Evolutionary conservation across 2,888 invertebrate genomes (phyloP), one percentile per base, ranked within the genome.

Genomic region (Agonopterix heracliana): DNA sequence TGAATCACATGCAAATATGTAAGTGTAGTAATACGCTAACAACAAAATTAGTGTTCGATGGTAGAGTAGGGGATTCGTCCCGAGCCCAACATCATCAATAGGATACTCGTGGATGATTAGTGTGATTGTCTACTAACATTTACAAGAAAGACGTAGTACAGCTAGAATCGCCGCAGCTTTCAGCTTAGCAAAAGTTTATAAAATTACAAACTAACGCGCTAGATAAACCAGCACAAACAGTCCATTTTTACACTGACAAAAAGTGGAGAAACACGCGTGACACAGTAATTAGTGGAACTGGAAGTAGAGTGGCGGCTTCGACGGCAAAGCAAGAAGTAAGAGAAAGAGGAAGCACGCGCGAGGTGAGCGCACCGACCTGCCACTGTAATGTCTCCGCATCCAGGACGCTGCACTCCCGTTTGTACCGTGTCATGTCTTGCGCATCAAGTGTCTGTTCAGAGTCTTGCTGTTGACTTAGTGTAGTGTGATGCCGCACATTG

Each of bases 401-500:
- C 57, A 46, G 60, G 61, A 53, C 55, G 60, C 58, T 61, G 61
- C 67, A 64, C 63, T 64, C 67, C 77, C 75, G 81, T 84, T 84
- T 74, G 84, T 86, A 81, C 78, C 72, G 78, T 72, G 72, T 71
- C 74, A 77, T 81, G 73, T 85, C 70, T 83, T 77, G 78, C 78
- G 79, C 78, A 78, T 83, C 84, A 76, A 83, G 78, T 85, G 78
- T 81, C 78, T 84, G 77, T 81, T 76, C 71, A 72, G 70, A 82
- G 70, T 80, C 77, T 86, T 84, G 83, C 78, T 86, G 81, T 86
- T 84, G 71, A 81, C 65, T 79, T 87, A 85, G 87, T 69, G 81
- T 87, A 87, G 86, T 87, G 84, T 84, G 70, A 80, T 86, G 86
- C 78, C 77, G 81, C 84, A 86, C 85, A 67, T 72, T 71, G 70